These are phyloP conservation scores for Aromia moschata DNA, from an alignment of 2,888 invertebrate genomes.

Conservation along the genomic window DNA sequence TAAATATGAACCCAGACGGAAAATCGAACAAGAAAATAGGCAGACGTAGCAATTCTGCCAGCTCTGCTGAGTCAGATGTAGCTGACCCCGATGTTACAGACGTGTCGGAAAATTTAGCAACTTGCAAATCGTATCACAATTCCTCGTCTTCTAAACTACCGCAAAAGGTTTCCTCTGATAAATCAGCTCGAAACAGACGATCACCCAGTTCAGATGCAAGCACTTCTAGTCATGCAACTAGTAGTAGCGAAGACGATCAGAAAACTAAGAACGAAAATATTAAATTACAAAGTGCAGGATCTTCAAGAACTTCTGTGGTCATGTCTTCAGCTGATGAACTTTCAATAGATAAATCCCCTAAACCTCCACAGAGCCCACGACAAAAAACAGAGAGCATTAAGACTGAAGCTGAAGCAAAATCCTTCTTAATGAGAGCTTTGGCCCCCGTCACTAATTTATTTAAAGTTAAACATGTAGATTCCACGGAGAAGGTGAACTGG, in stretches of 20 bases:
- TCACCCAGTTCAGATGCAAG: conserved; percentile 63
- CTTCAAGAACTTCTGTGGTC: conserved; percentile 66
- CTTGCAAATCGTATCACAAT: conserved; percentile 54
- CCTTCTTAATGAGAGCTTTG: conserved; percentile 76
- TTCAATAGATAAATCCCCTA: conserved; percentile 64
- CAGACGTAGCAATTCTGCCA: conserved; percentile 63
- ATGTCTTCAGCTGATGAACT: conserved; percentile 68
- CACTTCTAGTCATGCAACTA: conserved; percentile 51
- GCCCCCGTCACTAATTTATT: conserved; percentile 81
- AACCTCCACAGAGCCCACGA: conserved; percentile 65
- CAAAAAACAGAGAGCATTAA: conserved; percentile 61
- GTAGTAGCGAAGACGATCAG: conserved; percentile 58
- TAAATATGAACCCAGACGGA: conserved; percentile 71
- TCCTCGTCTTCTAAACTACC: conserved; percentile 54
- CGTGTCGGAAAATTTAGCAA: conserved; percentile 56
- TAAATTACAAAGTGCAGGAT: conserved; percentile 53
- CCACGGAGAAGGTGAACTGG: conserved; percentile 65
- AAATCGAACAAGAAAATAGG: conserved; percentile 58
- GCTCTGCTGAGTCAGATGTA: conserved; percentile 62
- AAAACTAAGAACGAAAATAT: conserved; percentile 48
- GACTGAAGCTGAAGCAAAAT: conserved; percentile 72
- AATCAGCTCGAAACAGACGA: conserved; percentile 48
- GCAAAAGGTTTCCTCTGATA: conserved; percentile 47
- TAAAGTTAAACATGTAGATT: conserved; percentile 62
- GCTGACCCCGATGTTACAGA: conserved; percentile 63